Evolutionary conservation across 2,113 vertebrate genomes (phyloP), one percentile per base, ranked within the genome.

Genomic region (Anas platyrhynchos): DNA sequence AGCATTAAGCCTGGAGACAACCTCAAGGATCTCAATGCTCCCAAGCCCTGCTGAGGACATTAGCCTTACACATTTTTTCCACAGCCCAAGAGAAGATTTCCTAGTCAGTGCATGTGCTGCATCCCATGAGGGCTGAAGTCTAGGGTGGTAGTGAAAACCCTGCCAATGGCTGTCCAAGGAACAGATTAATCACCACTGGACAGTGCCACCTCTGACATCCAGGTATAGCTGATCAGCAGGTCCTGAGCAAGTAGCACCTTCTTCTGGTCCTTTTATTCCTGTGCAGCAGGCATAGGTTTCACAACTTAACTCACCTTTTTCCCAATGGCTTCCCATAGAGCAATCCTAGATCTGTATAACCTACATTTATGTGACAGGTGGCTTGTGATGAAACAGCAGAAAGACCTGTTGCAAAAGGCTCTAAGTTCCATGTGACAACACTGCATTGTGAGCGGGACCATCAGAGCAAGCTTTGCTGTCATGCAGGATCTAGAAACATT

Each of bases 201-300:
- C 46, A 50, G 1, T 43, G 65, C 5, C 82, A 83, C 38, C 48
- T 66, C 58, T 83, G 62, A 21, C 58, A 48, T 15, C 27, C 48
- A 54, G 44, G 56, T 75, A 2, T 34, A 23, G 38, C 50, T 13
- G 3, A 41, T 67, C 78, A 75, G 62, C 66, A 79, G 81, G 56
- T 72, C 71, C 21, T 79, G 66, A 74, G 69, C 67, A 79, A 29
- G 41, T 9, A 59, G 23, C 54, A 59, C 44, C 55, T 80, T 85
- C 61, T 78, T 48, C 52, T 0, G 0, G 26, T 46, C 31, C 74
- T 22, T 2, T n/a, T 68, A 23, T 17, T 82, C 16, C 69, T 50
- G 11, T 68, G 62, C 62, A 56, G 46, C 66, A 27, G 8, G 8
- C 41, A 29, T 0, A 0, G 29, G 8, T 80, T 75, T 78, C 34